A percentile compares a stretch with the other conserved stretches of the same genome.
These are phyloP conservation scores for Thaumatotibia leucotreta DNA, from an alignment of 1,140 invertebrate species.

Conservation along the genomic window DNA sequence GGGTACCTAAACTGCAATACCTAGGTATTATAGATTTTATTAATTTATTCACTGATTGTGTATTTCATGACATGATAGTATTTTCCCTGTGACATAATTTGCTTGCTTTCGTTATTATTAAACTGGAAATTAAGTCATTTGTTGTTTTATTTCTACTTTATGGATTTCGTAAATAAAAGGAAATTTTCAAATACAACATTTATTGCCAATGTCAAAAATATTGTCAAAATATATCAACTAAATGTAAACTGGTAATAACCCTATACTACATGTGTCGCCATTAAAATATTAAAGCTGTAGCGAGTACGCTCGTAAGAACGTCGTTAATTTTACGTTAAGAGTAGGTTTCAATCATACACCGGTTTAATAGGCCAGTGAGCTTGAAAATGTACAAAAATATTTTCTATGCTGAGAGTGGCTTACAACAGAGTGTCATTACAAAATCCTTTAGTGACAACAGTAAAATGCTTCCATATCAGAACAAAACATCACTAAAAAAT, in stretches of 20 bases:
- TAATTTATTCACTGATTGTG: slow-evolving; percentile 10
- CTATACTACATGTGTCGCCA: slow-evolving; percentile 15
- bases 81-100: slow-evolving; percentile 26
- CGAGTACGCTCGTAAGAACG: neutral
- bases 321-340: no score
- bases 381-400: no score
- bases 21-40: slow-evolving; percentile 12
- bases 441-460: no score
- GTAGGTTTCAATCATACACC: no score
- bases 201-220: neutral
- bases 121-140: neutral
- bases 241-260: slow-evolving; percentile 15
- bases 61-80: slow-evolving; percentile 17
- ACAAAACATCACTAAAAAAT: no score
- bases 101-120: slow-evolving; percentile 19
- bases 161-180: neutral
- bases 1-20: slow-evolving; percentile 3
- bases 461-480: no score
- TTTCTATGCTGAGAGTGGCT: no score
- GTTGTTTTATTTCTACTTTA: neutral
- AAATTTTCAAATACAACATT: neutral
- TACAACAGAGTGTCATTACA: no score
- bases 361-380: no score
- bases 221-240: slow-evolving; percentile 1
- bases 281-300: slow-evolving; percentile 28